phyloP scores from a whole-genome alignment of 2,888 invertebrate genomes.

The Myathropa florea region DNA sequence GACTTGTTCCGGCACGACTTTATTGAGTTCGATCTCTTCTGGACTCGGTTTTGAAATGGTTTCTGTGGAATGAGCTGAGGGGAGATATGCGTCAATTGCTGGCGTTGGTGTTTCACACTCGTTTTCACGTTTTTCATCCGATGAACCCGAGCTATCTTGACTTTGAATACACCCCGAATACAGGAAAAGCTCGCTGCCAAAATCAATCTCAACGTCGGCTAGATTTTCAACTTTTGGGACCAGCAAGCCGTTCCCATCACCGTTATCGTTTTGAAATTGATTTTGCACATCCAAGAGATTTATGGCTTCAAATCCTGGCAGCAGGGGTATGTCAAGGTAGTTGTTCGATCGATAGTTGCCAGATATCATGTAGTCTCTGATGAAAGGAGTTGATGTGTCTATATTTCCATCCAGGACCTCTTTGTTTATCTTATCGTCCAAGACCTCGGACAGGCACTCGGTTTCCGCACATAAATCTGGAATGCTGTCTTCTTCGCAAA shows the following conservation, averaged over 20 bases:
- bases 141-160: not conserved
- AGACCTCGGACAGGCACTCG: slow-evolving; percentile 3
- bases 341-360: slow-evolving; percentile 8
- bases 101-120: not conserved
- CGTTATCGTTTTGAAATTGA: not conserved
- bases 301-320: slow-evolving; percentile 15
- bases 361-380: slow-evolving; percentile 22
- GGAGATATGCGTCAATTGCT: not conserved
- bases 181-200: slow-evolving; percentile 13
- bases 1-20: not conserved
- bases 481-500: slow-evolving; percentile 18
- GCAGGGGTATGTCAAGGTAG: not conserved
- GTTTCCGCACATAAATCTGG: not conserved
- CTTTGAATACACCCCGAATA: slow-evolving; percentile 12
- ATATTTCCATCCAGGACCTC: slow-evolving; percentile 1
- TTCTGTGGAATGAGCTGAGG: not conserved
- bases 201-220: slow-evolving; percentile 1
- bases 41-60: not conserved
- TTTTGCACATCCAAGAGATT: slow-evolving; percentile 13
- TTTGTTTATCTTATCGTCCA: not conserved
- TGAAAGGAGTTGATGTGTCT: not conserved
- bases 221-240: not conserved
- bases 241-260: not conserved
- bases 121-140: not conserved
- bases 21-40: not conserved